Conservation (phyloP, 2,113 vertebrate genomes). For the Oryzias woworae region DNA sequence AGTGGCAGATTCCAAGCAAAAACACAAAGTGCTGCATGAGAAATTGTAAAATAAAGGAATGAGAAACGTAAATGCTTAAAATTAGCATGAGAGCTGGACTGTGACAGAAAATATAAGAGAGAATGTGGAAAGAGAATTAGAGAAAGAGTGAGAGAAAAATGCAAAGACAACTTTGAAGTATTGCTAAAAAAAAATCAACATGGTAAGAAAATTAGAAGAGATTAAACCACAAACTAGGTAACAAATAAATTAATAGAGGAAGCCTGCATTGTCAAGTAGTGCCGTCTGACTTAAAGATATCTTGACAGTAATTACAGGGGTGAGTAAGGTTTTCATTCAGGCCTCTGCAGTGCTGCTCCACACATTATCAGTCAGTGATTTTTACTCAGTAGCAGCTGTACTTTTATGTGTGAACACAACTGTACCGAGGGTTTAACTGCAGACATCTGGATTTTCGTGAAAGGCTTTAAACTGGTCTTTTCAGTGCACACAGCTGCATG, state of each 20-base stretch:
- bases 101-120: no score
- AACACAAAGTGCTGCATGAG: no score
- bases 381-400: slow-evolving; percentile 59
- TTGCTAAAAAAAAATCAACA: neutral
- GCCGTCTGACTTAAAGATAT: slow-evolving; percentile 33
- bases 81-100: no score
- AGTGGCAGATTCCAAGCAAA: no score
- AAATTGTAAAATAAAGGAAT: no score
- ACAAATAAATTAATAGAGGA: slow-evolving; percentile 47
- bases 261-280: slow-evolving; percentile 26
- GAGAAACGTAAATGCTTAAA: no score
- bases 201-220: slow-evolving; percentile 7
- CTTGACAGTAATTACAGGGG: slow-evolving; percentile 63
- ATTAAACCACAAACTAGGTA: slow-evolving; percentile 12
- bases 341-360: slow-evolving; percentile 44
- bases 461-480: slow-evolving; percentile 24
- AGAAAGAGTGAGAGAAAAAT: no score
- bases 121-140: no score
- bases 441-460: slow-evolving; percentile 19
- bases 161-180: no score
- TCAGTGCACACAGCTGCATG: slow-evolving; percentile 17
- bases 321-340: slow-evolving; percentile 52
- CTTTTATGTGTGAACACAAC: slow-evolving; percentile 36
- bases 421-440: no score
- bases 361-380: slow-evolving; percentile 64